phyloP scores from a whole-genome alignment of 2,888 invertebrate genomes.

The Heterodera filipjevi region DNA sequence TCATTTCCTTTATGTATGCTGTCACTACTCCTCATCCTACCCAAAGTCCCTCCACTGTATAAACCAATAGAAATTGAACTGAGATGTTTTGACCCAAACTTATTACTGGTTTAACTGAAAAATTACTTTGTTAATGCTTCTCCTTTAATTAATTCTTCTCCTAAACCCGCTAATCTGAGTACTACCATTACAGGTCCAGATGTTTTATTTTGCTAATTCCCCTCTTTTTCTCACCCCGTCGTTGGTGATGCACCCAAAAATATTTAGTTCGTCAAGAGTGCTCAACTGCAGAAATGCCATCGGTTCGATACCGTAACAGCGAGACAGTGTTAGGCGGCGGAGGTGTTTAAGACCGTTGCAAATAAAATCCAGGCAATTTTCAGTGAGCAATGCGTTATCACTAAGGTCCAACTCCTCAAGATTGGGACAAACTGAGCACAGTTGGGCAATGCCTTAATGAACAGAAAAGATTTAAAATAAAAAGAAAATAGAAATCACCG shows the following conservation, averaged over 20 bases:
- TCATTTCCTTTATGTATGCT: too few species aligned
- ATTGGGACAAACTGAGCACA: constrained; percentile 27
- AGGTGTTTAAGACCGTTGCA: background rate
- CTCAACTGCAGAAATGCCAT: constrained; percentile 29
- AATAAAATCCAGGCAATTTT: constrained; percentile 27
- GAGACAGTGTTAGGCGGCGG: constrained; percentile 24
- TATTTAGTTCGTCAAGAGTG: constrained; percentile 20
- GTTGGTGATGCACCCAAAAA: constrained; percentile 32
- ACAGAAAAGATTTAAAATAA: background rate
- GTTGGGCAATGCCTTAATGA: constrained; percentile 10
- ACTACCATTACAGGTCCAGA: too few species aligned
- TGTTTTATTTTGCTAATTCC: too few species aligned
- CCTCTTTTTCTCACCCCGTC: constrained; percentile 16
- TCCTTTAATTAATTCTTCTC: too few species aligned
- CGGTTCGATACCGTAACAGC: constrained; percentile 36
- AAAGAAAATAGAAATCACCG: constrained; percentile 5
- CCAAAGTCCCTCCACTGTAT: too few species aligned
- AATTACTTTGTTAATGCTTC: too few species aligned
- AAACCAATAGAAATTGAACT: too few species aligned
- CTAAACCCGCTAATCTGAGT: too few species aligned
- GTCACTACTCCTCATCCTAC: too few species aligned
- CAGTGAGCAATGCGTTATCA: constrained; percentile 29
- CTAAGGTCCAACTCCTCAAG: constrained; percentile 31
- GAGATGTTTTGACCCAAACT: too few species aligned
- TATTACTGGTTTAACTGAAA: too few species aligned